These are phyloP conservation scores for Trimorus sp. DNA, from an alignment of 2,888 invertebrate genomes.

Conservation along the genomic window DNA sequence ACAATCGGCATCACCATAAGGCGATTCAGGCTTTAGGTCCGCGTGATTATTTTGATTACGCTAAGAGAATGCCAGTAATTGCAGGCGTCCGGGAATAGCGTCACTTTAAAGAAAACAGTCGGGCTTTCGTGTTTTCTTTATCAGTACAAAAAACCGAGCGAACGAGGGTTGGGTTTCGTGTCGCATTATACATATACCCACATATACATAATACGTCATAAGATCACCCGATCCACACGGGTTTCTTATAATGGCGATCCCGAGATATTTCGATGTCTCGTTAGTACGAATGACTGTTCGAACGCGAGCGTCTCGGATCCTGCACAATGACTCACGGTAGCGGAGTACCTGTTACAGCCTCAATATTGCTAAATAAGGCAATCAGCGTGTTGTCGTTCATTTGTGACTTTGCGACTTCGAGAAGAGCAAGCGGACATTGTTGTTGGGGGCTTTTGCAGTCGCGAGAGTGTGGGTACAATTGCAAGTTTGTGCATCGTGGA, in stretches of 20 bases:
- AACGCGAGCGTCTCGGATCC: slow-evolving; percentile 64
- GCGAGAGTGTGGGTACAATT: too few species aligned
- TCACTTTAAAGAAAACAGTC: slow-evolving; percentile 28
- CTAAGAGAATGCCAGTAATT: slow-evolving; percentile 20
- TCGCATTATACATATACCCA: slow-evolving; percentile 40
- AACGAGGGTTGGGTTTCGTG: slow-evolving; percentile 48
- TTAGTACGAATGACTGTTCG: slow-evolving; percentile 78
- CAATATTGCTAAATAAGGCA: slow-evolving; percentile 56
- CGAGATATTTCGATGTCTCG: slow-evolving; percentile 72
- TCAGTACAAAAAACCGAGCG: slow-evolving; percentile 37
- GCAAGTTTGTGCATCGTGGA: too few species aligned
- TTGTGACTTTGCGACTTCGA: slow-evolving; percentile 26
- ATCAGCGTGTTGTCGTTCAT: slow-evolving; percentile 37
- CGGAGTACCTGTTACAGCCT: slow-evolving; percentile 77
- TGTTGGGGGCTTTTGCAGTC: too few species aligned
- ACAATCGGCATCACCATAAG: too few species aligned
- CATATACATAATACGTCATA: slow-evolving; percentile 45
- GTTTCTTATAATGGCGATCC: slow-evolving; percentile 63
- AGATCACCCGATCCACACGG: slow-evolving; percentile 49
- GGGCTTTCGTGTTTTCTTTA: slow-evolving; percentile 39
- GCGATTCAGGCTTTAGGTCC: too few species aligned
- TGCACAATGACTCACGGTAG: slow-evolving; percentile 73
- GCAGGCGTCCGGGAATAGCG: slow-evolving; percentile 7
- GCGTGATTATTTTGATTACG: background rate
- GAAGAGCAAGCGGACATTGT: background rate